phyloP scores from a whole-genome alignment of 1,140 invertebrate genomes.

The Drosophila trapezifrons region DNA sequence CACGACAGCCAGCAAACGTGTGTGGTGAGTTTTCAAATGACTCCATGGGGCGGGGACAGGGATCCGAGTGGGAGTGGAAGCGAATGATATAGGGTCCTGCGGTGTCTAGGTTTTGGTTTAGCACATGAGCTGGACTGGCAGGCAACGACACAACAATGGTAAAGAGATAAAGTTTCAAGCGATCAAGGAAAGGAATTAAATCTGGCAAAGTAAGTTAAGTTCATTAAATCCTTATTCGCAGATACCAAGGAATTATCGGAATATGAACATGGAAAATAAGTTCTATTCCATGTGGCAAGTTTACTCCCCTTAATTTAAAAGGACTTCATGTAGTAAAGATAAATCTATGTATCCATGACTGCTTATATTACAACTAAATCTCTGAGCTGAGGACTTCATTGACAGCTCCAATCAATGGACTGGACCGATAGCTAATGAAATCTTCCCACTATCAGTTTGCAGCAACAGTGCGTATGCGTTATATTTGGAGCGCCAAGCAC shows the following conservation, averaged over 20 bases:
- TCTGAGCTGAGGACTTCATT: slow-evolving; percentile 1
- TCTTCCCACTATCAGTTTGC: slow-evolving; percentile 14
- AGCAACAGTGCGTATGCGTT: slow-evolving; percentile 38
- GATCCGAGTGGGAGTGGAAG: slow-evolving; percentile 1
- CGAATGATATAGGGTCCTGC: slow-evolving; percentile 16
- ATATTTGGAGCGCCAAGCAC: slow-evolving; percentile 42
- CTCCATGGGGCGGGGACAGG: slow-evolving; percentile 4
- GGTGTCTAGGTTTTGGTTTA: slow-evolving; percentile 18
- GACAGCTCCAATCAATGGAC: slow-evolving; percentile 22
- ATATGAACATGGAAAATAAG: too few relatives aligned
- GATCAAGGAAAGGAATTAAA: neutral
- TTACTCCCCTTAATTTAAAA: neutral
- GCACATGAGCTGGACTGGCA: neutral
- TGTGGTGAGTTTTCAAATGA: slow-evolving; percentile 45
- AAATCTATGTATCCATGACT: neutral
- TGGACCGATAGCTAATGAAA: slow-evolving; percentile 28
- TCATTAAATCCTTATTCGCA: neutral
- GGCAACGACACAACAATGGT: neutral
- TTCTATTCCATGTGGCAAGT: too few relatives aligned
- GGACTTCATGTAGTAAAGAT: neutral
- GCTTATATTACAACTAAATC: too few relatives aligned
- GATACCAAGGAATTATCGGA: neutral
- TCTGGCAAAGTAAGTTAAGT: neutral
- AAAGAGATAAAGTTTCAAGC: neutral
- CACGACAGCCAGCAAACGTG: slow-evolving; percentile 73